phyloP scores from a whole-genome alignment of 2,797 vertebrate genomes.

The Gallirallus australis region DNA sequence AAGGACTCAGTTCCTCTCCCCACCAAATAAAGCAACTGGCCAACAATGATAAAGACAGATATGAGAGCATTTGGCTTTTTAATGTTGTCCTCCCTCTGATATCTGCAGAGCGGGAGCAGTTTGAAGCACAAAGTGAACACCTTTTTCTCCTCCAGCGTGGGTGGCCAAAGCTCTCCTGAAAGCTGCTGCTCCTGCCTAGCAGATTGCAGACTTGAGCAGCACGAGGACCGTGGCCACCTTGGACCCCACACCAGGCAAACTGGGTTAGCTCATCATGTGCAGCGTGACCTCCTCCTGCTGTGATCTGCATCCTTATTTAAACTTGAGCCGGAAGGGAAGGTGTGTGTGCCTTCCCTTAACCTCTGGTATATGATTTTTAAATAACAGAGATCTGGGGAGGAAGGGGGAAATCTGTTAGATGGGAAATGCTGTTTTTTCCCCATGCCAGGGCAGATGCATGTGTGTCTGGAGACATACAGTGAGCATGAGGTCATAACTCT shows the following conservation, averaged over 20 bases:
- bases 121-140: neutral
- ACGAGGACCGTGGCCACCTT: accelerated
- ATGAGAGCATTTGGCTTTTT: neutral
- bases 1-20: neutral
- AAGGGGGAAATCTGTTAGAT: neutral
- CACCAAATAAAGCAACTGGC: neutral
- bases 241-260: neutral
- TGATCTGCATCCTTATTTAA: neutral
- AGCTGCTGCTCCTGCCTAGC: neutral
- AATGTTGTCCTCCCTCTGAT: neutral
- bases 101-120: neutral
- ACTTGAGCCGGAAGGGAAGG: neutral
- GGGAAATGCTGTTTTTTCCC: neutral
- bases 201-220: neutral
- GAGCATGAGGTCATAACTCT: neutral
- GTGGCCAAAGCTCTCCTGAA: neutral
- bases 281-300: neutral
- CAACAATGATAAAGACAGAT: neutral
- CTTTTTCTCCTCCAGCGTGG: neutral
- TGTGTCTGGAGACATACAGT: neutral
- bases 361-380: neutral
- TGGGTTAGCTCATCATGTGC: neutral
- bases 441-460: neutral
- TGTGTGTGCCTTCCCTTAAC: neutral
- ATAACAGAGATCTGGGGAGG: neutral